Evolutionary conservation across 2,113 vertebrate species (phyloP).

Genomic region (Calidris pugnax): DNA sequence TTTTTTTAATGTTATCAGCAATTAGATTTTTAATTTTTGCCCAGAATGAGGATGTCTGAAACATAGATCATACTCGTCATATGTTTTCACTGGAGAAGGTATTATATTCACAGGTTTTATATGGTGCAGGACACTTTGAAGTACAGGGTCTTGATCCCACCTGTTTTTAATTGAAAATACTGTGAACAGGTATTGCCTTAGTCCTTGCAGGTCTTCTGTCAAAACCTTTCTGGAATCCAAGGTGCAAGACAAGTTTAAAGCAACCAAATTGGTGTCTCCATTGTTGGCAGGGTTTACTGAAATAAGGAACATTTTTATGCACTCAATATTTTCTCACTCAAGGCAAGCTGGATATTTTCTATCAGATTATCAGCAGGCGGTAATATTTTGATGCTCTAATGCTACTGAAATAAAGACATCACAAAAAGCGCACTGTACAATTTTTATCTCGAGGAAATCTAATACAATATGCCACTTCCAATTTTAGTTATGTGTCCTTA

Average conservation of each 20-base stretch:
- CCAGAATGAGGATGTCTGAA: neutral
- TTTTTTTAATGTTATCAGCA: neutral
- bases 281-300: neutral
- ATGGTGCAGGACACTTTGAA: neutral
- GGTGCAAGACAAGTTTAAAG: neutral
- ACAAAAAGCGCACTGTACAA: rapidly evolving
- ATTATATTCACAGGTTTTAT: neutral
- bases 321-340: neutral
- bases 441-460: neutral
- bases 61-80: neutral
- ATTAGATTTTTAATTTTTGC: neutral
- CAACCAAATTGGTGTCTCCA: neutral
- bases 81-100: neutral
- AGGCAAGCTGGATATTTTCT: neutral
- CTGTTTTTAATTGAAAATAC: neutral
- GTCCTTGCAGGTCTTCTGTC: neutral
- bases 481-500: neutral
- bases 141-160: neutral
- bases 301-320: neutral
- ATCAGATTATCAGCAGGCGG: neutral
- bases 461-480: neutral
- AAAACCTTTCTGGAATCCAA: neutral
- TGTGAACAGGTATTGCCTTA: neutral
- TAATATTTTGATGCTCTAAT: neutral
- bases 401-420: constrained; percentile 6